Conservation (phyloP, 2,113 vertebrate genomes). For the Cinclus cinclus region DNA sequence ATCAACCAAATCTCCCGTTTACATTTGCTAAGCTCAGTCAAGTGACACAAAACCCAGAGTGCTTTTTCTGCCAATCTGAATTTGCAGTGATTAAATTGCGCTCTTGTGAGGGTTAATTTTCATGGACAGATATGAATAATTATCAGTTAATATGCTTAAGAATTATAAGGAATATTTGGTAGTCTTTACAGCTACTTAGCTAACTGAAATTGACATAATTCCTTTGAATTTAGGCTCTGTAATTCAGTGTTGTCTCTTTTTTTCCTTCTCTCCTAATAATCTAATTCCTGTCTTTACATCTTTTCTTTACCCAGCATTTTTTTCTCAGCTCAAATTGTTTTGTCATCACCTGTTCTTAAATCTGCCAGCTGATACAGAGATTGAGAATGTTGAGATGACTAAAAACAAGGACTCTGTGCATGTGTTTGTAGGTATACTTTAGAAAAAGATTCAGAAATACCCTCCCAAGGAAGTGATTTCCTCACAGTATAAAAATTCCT, state of each 20-base stretch:
- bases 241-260: not conserved
- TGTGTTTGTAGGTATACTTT: not conserved
- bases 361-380: not conserved
- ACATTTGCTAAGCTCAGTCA: conserved; percentile 31
- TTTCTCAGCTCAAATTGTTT: not conserved
- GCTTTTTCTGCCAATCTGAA: not conserved
- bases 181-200: not conserved
- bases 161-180: not conserved
- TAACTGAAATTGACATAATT: not conserved
- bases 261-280: not conserved
- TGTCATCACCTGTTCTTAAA: not conserved
- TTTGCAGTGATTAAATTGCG: not conserved
- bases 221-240: not conserved
- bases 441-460: not conserved
- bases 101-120: not conserved
- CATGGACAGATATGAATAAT: not conserved
- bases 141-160: conserved; percentile 5
- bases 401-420: not conserved
- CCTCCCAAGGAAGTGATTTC: not conserved
- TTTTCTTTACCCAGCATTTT: not conserved
- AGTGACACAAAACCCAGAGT: not conserved
- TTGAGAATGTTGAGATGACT: not conserved
- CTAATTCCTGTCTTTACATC: not conserved
- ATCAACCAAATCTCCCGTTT: conserved; percentile 16
- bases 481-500: not conserved